A percentile compares a stretch with the other conserved stretches of the same genome.
These are phyloP conservation scores for Athene cunicularia DNA, from an alignment of 2,113 vertebrate genomes.

Conservation along the genomic window DNA sequence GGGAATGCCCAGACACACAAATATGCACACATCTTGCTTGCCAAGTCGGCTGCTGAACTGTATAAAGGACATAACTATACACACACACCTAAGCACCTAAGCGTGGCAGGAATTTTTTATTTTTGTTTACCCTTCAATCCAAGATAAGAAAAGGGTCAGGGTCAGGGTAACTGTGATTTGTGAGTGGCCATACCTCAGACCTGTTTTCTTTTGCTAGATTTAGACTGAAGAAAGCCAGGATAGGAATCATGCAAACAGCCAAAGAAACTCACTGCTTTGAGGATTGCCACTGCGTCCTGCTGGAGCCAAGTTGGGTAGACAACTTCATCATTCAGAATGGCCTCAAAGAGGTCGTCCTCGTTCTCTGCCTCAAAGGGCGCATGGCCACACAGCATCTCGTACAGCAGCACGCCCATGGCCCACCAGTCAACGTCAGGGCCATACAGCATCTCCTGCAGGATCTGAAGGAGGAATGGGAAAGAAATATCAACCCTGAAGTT, in stretches of 20 bases:
- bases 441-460: conserved; percentile 95
- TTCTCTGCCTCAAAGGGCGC: conserved; percentile 97
- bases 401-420: conserved; percentile 95
- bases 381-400: conserved; percentile 96
- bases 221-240: neutral
- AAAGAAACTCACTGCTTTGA: conserved; percentile 88
- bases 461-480: conserved; percentile 70
- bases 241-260: accelerated
- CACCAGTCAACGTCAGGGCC: conserved; percentile 98
- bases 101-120: neutral
- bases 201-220: neutral
- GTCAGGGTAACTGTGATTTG: accelerated
- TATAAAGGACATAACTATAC: neutral
- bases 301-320: conserved; percentile 92
- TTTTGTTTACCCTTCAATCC: neutral
- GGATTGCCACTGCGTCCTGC: conserved; percentile 85
- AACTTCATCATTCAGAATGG: conserved; percentile 93
- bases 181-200: accelerated
- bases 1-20: conserved; percentile 5
- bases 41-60: neutral
- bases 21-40: neutral
- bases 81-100: neutral
- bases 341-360: conserved; percentile 95
- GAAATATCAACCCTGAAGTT: neutral
- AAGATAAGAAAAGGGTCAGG: neutral